Evolutionary conservation across 2,113 vertebrate species (phyloP), one percentile per base, ranked within the genome.

Genomic region (Pseudolaguvia tuberculata): DNA sequence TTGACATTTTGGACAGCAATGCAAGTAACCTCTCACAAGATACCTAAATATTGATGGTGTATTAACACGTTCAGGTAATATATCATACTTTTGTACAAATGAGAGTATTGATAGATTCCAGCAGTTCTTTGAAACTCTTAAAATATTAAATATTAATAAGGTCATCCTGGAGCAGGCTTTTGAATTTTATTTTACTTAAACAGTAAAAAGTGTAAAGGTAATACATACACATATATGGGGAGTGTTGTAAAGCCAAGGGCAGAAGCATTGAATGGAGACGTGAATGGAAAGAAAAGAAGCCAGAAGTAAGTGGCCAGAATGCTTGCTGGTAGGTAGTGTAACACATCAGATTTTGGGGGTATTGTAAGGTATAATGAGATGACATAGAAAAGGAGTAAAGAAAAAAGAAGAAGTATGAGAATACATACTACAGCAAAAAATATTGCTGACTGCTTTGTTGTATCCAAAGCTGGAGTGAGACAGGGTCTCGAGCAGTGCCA

Each of bases 61-160:
- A 76, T 76, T 69, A 76, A 50, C 65, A 76, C 73, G 52, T 69
- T 69, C 55, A 52, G 55, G 65, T 21, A 59, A 76, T 69, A 70
- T 45, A 76, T 69, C 53, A 59, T 47, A 69, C 27, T 23, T 69
- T 35, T 59, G 66, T 68, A 76, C 45, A 75, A 75, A 55, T 69
- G 45, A 61, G 23, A 73, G 48, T 29, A 51, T 35, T 39, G 70
- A 47, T 48, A 42, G 61, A 69, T n/a, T 63, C 50, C 47, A 45
- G n/a, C 25, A 25, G 62, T 53, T 55, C 63, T 72, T 68, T 68
- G 15, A 59, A 61, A 25, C 74, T 73, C 53, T 2, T n/a, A 25
- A n/a, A 45, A 63, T 75, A 35, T 81, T 14, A 78, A 81, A 81
- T 75, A 81, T 78, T 81, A 52, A 81, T 35, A 63, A 75, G 79